A percentile compares a stretch with the other conserved stretches of the same genome.
phyloP scores from a whole-genome alignment of 2,113 vertebrate species.

The Archilochus colubris region DNA sequence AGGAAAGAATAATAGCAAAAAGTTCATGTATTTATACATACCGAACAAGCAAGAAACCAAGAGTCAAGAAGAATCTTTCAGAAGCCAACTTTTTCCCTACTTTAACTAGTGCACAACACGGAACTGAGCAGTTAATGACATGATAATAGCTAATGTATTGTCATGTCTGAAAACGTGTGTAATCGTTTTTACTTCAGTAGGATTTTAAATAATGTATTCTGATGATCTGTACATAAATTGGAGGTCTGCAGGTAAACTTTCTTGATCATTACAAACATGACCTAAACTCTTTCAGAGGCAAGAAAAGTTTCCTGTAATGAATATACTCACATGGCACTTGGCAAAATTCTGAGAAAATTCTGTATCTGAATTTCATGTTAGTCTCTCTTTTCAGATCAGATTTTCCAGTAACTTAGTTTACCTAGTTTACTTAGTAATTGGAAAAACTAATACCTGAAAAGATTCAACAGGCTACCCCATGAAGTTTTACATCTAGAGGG shows the following conservation, averaged over 20 bases:
- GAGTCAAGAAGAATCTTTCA: not conserved
- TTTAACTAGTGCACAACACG: not conserved
- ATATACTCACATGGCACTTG: too few relatives aligned
- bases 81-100: not conserved
- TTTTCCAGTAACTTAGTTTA: not conserved
- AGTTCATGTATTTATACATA: not conserved
- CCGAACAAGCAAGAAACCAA: not conserved
- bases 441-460: not conserved
- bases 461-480: not conserved
- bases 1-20: not conserved
- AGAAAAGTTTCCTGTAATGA: not conserved
- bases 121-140: not conserved
- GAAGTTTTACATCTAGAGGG: not conserved
- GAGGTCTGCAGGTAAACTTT: not conserved
- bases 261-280: not conserved
- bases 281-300: not conserved
- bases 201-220: constrained; percentile 32
- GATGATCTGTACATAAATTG: not conserved
- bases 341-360: not conserved
- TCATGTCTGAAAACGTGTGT: not conserved
- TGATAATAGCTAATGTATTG: not conserved
- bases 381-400: not conserved
- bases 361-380: not conserved
- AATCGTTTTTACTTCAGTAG: not conserved
- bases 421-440: not conserved